Evolutionary conservation across 2,888 invertebrate genomes (phyloP).

Genomic region (Ophion ventricosus): DNA sequence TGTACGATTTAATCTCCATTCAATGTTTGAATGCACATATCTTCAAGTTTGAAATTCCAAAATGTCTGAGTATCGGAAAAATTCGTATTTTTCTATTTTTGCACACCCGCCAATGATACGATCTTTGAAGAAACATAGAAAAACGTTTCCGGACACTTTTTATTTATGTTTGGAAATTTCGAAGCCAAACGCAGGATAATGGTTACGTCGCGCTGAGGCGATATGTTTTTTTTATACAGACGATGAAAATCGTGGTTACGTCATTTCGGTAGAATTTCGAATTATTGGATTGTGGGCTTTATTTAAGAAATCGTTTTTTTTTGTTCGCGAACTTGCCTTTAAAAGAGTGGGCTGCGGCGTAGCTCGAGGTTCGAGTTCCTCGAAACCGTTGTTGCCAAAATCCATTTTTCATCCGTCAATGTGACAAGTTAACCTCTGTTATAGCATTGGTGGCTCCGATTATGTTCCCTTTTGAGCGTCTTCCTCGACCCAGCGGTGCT

Average conservation of each 20-base stretch:
- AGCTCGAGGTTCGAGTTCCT: constrained; percentile 77
- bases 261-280: background rate
- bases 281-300: background rate
- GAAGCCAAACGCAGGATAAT: too few relatives aligned
- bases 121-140: too few relatives aligned
- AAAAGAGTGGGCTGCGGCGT: constrained; percentile 72
- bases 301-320: background rate
- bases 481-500: background rate
- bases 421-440: constrained; percentile 47
- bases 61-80: too few relatives aligned
- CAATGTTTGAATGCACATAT: too few relatives aligned
- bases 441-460: background rate
- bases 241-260: background rate
- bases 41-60: too few relatives aligned
- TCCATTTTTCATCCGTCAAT: constrained; percentile 64
- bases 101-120: too few relatives aligned
- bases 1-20: too few relatives aligned
- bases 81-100: too few relatives aligned
- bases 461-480: background rate
- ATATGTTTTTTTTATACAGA: too few relatives aligned
- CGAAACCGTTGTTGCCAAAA: constrained; percentile 68
- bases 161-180: too few relatives aligned
- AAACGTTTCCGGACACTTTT: too few relatives aligned
- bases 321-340: constrained; percentile 22
- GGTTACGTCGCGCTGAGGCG: too few relatives aligned